Conservation (phyloP, 2,113 vertebrate genomes). For the Spea bombifrons region DNA sequence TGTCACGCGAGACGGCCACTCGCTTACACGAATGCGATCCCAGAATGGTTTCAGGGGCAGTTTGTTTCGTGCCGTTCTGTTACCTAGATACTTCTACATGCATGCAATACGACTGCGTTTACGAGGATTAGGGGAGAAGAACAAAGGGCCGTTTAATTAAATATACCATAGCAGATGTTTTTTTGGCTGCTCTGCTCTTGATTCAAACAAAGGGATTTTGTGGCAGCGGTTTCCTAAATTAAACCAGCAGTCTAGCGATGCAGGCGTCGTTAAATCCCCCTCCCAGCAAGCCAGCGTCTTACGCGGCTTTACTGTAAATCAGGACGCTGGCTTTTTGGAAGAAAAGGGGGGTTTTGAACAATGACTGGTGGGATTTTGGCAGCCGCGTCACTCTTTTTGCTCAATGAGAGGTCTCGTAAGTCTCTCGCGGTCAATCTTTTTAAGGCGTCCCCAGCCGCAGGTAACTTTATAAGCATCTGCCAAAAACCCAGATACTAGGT, state of each 20-base stretch:
- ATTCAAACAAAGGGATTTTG: constrained; percentile 40
- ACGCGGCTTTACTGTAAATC: constrained; percentile 17
- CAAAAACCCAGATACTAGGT: not conserved
- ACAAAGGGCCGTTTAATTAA: constrained; percentile 40
- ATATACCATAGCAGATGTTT: constrained; percentile 38
- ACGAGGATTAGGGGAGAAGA: constrained; percentile 30
- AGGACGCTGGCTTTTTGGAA: constrained; percentile 9
- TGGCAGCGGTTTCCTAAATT: constrained; percentile 40
- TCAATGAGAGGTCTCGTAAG: not conserved
- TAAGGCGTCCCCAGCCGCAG: not conserved
- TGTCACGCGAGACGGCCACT: not conserved
- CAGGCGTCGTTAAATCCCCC: constrained; percentile 26
- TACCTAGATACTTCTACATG: constrained; percentile 31
- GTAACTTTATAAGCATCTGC: not conserved
- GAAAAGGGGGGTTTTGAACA: not conserved
- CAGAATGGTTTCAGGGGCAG: not conserved
- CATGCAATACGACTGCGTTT: constrained; percentile 28
- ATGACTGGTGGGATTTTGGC: not conserved
- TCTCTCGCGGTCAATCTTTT: not conserved
- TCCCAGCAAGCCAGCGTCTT: constrained; percentile 6
- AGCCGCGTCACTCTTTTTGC: not conserved
- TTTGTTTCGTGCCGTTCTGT: constrained; percentile 7
- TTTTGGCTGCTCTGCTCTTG: constrained; percentile 23
- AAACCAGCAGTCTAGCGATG: constrained; percentile 35
- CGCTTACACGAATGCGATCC: not conserved